phyloP scores from a whole-genome alignment of 2,888 invertebrate species.

The Lissocephala sabroskyi region DNA sequence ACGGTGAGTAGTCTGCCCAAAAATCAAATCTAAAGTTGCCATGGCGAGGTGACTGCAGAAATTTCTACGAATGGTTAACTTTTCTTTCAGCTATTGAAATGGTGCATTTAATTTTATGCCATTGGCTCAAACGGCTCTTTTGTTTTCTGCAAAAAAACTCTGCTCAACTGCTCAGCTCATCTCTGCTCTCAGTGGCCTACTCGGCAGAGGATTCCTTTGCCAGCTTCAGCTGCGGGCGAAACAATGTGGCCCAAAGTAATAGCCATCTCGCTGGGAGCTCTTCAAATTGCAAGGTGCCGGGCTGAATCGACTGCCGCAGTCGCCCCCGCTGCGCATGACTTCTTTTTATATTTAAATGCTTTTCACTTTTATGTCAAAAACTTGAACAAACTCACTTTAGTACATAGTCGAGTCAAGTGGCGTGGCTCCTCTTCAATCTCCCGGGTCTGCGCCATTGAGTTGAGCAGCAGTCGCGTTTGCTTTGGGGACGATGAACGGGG shows the following conservation, averaged over 20 bases:
- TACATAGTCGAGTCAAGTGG: slow-evolving; percentile 38
- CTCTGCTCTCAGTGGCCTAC: neutral
- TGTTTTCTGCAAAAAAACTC: slow-evolving; percentile 18
- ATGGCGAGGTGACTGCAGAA: too few species aligned
- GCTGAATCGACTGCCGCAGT: too few species aligned
- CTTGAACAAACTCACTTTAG: slow-evolving; percentile 58
- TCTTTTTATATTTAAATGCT: slow-evolving; percentile 60
- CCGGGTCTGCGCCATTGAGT: neutral
- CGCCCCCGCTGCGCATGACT: slow-evolving; percentile 14
- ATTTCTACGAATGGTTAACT: slow-evolving; percentile 32
- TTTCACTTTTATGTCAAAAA: slow-evolving; percentile 64
- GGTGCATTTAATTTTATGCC: slow-evolving; percentile 43
- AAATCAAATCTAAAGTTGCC: too few species aligned
- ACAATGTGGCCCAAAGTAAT: slow-evolving; percentile 46
- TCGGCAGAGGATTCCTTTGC: neutral
- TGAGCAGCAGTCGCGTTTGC: slow-evolving; percentile 12
- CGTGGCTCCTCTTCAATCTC: slow-evolving; percentile 19
- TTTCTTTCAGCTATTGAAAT: slow-evolving; percentile 29
- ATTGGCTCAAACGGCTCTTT: slow-evolving; percentile 19
- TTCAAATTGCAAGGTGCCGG: too few species aligned
- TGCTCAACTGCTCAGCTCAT: neutral
- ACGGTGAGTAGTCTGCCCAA: slow-evolving; percentile 78
- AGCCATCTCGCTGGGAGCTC: too few species aligned
- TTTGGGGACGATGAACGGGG: slow-evolving; percentile 14
- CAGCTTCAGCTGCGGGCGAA: slow-evolving; percentile 22